Evolutionary conservation across 2,797 vertebrate genomes (phyloP).

Genomic region (Xenentodon cancila): DNA sequence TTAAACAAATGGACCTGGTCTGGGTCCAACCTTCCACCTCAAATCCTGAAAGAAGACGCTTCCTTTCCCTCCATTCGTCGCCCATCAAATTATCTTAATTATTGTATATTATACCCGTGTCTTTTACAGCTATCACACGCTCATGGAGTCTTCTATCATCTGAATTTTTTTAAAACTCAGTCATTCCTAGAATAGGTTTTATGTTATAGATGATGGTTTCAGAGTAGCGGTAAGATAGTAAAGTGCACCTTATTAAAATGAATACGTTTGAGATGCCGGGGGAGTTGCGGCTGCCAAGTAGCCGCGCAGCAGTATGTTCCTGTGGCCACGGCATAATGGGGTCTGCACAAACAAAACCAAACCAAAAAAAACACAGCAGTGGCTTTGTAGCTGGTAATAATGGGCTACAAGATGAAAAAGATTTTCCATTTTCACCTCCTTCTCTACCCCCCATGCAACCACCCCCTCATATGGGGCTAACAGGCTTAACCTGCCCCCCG

Average conservation of each 20-base stretch:
- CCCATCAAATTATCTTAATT: constrained; percentile 64
- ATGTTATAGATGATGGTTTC: constrained; percentile 64
- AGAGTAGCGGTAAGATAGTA: constrained; percentile 63
- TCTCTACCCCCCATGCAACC: constrained; percentile 2
- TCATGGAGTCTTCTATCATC: constrained; percentile 27
- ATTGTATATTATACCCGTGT: constrained; percentile 70
- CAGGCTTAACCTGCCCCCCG: constrained; percentile 65
- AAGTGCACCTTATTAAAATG: constrained; percentile 72
- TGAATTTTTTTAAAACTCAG: constrained; percentile 38
- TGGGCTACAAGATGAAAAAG: constrained; percentile 31
- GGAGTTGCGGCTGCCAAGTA: constrained; percentile 61
- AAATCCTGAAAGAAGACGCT: constrained; percentile 6
- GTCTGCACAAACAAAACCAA: constrained; percentile 38
- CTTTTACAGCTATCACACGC: constrained; percentile 43
- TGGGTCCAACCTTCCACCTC: constrained; percentile 38
- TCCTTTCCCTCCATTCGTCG: constrained; percentile 24
- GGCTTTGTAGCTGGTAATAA: constrained; percentile 12
- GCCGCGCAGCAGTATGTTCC: constrained; percentile 45
- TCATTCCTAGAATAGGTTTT: constrained; percentile 41
- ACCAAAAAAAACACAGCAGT: constrained; percentile 2
- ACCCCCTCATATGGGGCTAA: constrained; percentile 51
- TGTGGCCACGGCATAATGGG: constrained; percentile 45
- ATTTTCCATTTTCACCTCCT: constrained; percentile 32
- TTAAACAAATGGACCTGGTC: background rate
- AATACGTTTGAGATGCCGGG: constrained; percentile 52